Conservation (phyloP, 2,113 vertebrate genomes). For the Suricata suricatta region DNA sequence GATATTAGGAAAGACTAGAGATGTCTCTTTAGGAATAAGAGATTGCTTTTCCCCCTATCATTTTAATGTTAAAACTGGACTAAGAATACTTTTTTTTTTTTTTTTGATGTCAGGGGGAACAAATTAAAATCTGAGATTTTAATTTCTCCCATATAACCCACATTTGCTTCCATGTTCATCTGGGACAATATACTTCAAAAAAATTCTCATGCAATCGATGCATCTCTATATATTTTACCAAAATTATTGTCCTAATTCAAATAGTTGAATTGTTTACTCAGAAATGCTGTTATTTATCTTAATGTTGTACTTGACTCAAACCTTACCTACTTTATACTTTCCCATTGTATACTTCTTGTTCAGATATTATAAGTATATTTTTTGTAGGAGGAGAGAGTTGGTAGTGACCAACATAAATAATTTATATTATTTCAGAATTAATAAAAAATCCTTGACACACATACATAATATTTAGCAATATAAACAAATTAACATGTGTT, state of each 20-base stretch:
- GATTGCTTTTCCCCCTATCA: background rate
- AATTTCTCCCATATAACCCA: background rate
- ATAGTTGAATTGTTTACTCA: background rate
- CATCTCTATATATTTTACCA: background rate
- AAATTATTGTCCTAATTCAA: background rate
- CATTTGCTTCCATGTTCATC: background rate
- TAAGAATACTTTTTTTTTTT: background rate
- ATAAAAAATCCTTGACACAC: background rate
- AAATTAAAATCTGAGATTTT: slow-evolving; percentile 2
- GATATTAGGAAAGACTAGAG: background rate
- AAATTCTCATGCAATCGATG: background rate
- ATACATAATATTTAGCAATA: background rate
- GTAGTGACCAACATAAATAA: background rate
- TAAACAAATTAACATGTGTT: background rate
- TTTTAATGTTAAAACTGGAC: background rate
- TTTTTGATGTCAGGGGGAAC: background rate
- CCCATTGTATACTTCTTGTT: background rate
- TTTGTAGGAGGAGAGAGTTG: background rate
- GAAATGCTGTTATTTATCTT: slow-evolving; percentile 29
- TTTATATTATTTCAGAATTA: background rate
- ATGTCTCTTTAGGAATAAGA: background rate
- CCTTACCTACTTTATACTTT: background rate
- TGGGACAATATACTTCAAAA: background rate
- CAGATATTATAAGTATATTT: background rate
- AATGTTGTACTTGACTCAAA: background rate